phyloP scores from a whole-genome alignment of 2,888 invertebrate genomes.

The Anagyrus pseudococci region DNA sequence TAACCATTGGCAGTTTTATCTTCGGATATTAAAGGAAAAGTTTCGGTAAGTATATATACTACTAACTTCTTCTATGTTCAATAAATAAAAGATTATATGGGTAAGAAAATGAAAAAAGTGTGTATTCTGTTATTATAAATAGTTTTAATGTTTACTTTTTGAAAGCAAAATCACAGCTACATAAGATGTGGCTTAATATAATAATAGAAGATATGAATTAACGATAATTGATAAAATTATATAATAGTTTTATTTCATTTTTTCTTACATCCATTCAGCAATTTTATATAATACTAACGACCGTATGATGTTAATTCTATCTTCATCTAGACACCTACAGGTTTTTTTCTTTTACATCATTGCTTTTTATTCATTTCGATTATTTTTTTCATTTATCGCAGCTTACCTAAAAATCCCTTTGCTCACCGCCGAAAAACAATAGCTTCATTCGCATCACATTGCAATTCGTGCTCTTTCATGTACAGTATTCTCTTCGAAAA shows the following conservation, averaged over 20 bases:
- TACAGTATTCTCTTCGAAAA: neutral
- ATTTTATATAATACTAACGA: slow-evolving; percentile 50
- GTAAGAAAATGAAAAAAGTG: slow-evolving; percentile 36
- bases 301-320: slow-evolving; percentile 49
- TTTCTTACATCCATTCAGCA: slow-evolving; percentile 55
- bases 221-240: slow-evolving; percentile 58
- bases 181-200: slow-evolving; percentile 60
- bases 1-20: too few species aligned
- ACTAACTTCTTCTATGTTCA: neutral
- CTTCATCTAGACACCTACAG: slow-evolving; percentile 42
- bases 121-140: slow-evolving; percentile 57
- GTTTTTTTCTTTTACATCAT: slow-evolving; percentile 8
- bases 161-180: slow-evolving; percentile 63
- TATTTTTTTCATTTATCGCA: neutral
- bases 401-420: neutral
- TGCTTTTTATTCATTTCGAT: neutral
- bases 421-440: neutral
- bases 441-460: neutral
- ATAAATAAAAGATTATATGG: neutral
- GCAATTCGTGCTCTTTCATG: neutral
- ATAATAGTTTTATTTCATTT: slow-evolving; percentile 53
- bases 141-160: slow-evolving; percentile 62
- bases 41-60: neutral
- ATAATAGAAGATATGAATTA: slow-evolving; percentile 51
- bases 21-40: too few species aligned